A percentile compares a stretch with the other conserved stretches of the same genome.
These are phyloP conservation scores for Acridotheres tristis DNA, from an alignment of 2,797 vertebrate genomes.

Conservation along the genomic window DNA sequence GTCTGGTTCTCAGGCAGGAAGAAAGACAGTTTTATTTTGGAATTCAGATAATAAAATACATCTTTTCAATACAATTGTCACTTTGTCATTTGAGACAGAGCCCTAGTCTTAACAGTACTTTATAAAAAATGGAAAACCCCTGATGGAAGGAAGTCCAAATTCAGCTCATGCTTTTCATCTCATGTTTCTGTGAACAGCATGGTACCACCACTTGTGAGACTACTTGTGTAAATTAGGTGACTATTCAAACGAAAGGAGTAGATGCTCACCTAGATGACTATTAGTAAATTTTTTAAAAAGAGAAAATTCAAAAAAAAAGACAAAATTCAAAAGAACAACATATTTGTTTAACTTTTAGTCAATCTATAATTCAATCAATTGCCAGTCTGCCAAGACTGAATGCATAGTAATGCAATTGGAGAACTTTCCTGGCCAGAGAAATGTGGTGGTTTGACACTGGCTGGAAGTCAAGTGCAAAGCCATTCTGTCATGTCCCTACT, in stretches of 20 bases:
- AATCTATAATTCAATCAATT: background rate
- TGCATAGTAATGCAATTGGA: background rate
- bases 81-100: background rate
- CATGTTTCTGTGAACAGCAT: background rate
- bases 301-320: background rate
- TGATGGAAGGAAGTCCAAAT: background rate
- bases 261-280: background rate
- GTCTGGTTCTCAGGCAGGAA: background rate
- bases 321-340: background rate
- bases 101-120: background rate
- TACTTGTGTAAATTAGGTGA: background rate
- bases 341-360: background rate
- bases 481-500: background rate
- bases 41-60: background rate
- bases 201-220: background rate
- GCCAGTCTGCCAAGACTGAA: background rate
- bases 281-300: background rate
- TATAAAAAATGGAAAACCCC: background rate
- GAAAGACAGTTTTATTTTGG: background rate
- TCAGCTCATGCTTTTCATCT: background rate
- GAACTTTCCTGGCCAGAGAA: background rate
- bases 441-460: background rate
- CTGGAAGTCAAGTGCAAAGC: background rate
- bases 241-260: background rate
- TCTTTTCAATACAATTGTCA: background rate